These are phyloP conservation scores for Oreochromis grahami DNA, from an alignment of 2,797 vertebrate genomes.

Conservation along the genomic window DNA sequence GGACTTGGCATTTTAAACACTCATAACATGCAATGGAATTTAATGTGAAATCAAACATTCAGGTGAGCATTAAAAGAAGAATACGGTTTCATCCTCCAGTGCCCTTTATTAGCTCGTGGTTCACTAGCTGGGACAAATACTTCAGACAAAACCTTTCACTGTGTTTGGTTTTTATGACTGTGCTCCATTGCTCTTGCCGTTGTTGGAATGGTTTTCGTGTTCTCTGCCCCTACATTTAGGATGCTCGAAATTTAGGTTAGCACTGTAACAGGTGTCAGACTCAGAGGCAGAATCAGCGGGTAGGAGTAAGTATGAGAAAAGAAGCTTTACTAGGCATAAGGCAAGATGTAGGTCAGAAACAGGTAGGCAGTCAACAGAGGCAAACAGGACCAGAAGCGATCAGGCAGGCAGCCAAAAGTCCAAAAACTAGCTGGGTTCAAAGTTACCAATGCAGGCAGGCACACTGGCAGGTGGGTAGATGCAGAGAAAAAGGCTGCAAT, in stretches of 20 bases:
- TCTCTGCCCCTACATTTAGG: slow-evolving; percentile 1
- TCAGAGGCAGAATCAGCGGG: background rate
- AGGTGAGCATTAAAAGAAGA: background rate
- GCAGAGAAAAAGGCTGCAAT: background rate
- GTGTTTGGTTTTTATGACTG: background rate
- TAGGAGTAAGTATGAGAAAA: slow-evolving; percentile 7
- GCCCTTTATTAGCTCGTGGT: background rate
- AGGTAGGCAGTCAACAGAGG: slow-evolving; percentile 40
- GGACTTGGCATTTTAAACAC: background rate
- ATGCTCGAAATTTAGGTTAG: background rate
- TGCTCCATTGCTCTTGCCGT: background rate
- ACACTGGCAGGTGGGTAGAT: background rate
- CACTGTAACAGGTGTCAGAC: slow-evolving; percentile 5
- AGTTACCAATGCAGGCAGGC: slow-evolving; percentile 10
- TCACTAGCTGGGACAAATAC: background rate
- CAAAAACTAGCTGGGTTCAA: slow-evolving; percentile 31
- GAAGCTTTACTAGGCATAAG: slow-evolving; percentile 9
- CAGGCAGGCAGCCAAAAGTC: slow-evolving; percentile 45
- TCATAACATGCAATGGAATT: background rate
- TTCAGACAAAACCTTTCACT: background rate
- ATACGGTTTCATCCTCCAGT: background rate
- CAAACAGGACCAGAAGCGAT: slow-evolving; percentile 29
- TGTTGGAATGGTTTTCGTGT: background rate
- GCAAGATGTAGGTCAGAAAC: slow-evolving; percentile 24
- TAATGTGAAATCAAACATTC: slow-evolving; percentile 1